A percentile compares a stretch with the other conserved stretches of the same genome.
phyloP scores from a whole-genome alignment of 2,113 vertebrate genomes.

The Pseudopodoces humilis region DNA sequence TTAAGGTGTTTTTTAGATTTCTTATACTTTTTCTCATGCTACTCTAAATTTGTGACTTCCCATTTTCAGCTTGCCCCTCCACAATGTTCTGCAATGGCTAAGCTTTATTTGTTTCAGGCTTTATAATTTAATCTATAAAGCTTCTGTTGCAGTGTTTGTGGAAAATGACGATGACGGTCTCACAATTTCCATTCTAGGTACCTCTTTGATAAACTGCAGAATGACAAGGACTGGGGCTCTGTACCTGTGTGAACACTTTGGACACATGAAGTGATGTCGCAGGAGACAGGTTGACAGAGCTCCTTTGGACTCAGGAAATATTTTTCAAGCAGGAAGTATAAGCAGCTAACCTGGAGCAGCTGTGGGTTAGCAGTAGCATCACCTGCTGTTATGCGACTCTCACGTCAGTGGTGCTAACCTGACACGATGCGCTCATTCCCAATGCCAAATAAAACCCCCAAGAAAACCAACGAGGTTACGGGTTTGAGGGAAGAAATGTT shows the following conservation, averaged over 20 bases:
- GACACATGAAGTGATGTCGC: not conserved
- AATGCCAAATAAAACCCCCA: not conserved
- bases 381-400: not conserved
- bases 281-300: not conserved
- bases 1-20: not conserved
- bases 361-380: not conserved
- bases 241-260: not conserved
- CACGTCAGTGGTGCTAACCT: not conserved
- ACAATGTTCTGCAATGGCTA: not conserved
- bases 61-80: not conserved
- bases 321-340: not conserved
- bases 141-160: not conserved
- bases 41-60: not conserved
- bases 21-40: not conserved
- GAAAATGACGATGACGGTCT: not conserved
- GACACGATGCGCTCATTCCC: not conserved
- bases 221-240: not conserved
- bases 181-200: not conserved
- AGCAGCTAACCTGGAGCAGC: not conserved
- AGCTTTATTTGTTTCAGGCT: not conserved
- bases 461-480: not conserved
- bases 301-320: not conserved
- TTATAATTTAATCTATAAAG: not conserved
- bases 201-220: not conserved
- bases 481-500: not conserved